Percentiles rank a stretch among this genome's conserved stretches.
These are phyloP conservation scores for Heterohyrax brucei DNA, from an alignment of 2,797 vertebrate species.

Conservation along the genomic window DNA sequence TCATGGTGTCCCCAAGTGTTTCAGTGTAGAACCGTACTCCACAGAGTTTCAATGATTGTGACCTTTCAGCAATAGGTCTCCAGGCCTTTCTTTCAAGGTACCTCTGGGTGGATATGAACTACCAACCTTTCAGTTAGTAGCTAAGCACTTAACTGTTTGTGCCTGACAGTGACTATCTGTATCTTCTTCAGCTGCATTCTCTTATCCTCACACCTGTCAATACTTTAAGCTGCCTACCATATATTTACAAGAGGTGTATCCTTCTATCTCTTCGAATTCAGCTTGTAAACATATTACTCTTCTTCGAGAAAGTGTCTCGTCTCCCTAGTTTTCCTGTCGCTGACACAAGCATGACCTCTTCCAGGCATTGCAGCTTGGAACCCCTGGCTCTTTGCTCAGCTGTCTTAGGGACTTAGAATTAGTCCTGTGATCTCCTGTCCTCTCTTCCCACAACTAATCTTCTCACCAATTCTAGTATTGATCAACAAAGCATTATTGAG, in stretches of 20 bases:
- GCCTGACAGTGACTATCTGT: neutral
- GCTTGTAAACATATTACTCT: neutral
- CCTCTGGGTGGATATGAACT: neutral
- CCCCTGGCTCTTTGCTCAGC: accelerated
- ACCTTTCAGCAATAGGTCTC: too few species aligned
- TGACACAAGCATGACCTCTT: neutral
- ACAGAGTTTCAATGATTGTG: too few species aligned
- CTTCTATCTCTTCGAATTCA: neutral
- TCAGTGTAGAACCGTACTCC: too few species aligned
- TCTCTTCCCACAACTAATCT: neutral
- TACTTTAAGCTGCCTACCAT: neutral
- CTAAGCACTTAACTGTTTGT: neutral
- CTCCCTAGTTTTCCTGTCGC: neutral
- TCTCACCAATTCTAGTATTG: neutral
- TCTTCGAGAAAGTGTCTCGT: neutral
- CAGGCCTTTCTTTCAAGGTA: too few species aligned
- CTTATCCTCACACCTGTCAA: neutral
- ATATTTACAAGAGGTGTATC: neutral
- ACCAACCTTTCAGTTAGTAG: neutral
- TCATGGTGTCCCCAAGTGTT: too few species aligned
- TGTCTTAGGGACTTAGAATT: neutral
- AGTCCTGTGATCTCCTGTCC: neutral
- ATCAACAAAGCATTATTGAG: neutral
- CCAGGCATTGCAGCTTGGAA: neutral
- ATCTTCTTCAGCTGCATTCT: neutral